phyloP scores from a whole-genome alignment of 2,888 invertebrate genomes.

The Barypeithes pellucidus region DNA sequence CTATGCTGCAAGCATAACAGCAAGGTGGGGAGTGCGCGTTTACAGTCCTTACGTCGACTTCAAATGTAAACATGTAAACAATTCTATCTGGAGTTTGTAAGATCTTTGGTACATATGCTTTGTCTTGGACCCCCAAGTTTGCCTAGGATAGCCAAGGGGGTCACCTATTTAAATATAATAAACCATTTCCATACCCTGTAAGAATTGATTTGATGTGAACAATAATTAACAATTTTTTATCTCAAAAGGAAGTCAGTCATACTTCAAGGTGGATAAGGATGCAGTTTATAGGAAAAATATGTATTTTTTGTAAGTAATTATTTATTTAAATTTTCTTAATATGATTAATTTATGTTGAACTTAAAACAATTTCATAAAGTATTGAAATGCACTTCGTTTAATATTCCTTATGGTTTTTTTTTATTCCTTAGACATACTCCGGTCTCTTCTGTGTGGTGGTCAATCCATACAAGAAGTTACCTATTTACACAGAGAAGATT shows the following conservation, averaged over 20 bases:
- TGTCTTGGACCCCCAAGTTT: too few relatives aligned
- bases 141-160: too few relatives aligned
- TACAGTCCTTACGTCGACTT: too few relatives aligned
- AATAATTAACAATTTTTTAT: neutral
- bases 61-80: too few relatives aligned
- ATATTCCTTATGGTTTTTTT: conserved; percentile 16
- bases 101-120: too few relatives aligned
- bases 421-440: conserved; percentile 93
- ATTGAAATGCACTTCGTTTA: too few relatives aligned
- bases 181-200: too few relatives aligned
- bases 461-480: conserved; percentile 98
- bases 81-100: too few relatives aligned
- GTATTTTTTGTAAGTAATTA: conserved; percentile 18
- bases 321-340: too few relatives aligned
- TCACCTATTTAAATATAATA: too few relatives aligned
- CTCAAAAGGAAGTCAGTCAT: conserved; percentile 1
- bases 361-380: neutral
- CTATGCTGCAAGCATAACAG: too few relatives aligned
- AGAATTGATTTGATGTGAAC: neutral
- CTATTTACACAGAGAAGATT: conserved; percentile 99
- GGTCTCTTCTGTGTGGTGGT: conserved; percentile 99
- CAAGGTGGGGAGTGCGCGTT: too few relatives aligned
- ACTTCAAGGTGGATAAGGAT: conserved; percentile 30
- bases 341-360: neutral
- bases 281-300: conserved; percentile 17